phyloP scores from a whole-genome alignment of 2,797 vertebrate genomes.

The Liasis olivaceus region DNA sequence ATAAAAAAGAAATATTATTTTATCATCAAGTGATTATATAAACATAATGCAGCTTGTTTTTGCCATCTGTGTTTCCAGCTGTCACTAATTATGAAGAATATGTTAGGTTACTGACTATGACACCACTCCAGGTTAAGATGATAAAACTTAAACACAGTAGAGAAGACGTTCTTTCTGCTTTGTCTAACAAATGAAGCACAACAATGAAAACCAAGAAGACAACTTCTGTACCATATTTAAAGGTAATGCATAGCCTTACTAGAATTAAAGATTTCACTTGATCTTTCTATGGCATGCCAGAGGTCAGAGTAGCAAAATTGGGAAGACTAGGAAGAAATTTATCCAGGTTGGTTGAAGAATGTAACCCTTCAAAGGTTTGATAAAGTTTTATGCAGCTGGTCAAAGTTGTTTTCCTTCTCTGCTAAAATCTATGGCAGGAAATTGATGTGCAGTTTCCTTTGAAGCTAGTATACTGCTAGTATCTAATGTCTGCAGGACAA shows the following conservation, averaged over 20 bases:
- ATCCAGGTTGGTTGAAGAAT: not conserved
- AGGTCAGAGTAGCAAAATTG: not conserved
- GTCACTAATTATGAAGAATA: not conserved
- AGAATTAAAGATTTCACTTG: not conserved
- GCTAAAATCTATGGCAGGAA: not conserved
- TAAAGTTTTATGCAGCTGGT: not conserved
- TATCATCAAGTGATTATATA: not conserved
- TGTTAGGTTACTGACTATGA: not conserved
- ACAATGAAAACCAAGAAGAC: no score
- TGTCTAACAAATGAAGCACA: not conserved
- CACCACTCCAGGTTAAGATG: not conserved
- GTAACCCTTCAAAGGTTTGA: not conserved
- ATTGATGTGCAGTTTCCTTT: not conserved
- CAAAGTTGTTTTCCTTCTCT: not conserved
- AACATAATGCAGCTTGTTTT: not conserved
- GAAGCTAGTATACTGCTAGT: not conserved
- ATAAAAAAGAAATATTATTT: not conserved
- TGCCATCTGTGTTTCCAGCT: not conserved
- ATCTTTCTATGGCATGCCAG: not conserved
- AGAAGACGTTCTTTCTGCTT: not conserved
- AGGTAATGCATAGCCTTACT: not conserved
- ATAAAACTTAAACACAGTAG: not conserved
- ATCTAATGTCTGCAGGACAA: not conserved
- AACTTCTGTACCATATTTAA: not conserved
- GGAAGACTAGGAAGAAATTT: not conserved